Percentiles rank a stretch among this genome's conserved stretches.
phyloP scores from a whole-genome alignment of 2,797 vertebrate genomes.

The Characodon lateralis region DNA sequence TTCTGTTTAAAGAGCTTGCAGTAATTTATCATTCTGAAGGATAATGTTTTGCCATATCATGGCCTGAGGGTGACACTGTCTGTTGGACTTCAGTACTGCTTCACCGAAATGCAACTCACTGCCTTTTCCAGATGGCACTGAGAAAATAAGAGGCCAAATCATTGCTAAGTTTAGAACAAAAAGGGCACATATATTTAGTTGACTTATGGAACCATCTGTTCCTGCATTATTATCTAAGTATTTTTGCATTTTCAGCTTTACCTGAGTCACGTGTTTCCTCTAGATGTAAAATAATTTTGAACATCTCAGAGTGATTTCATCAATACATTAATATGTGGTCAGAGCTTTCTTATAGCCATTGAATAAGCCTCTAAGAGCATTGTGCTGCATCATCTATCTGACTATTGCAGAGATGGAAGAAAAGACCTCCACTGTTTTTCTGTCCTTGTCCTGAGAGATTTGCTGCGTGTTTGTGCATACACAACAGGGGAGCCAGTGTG shows the following conservation, averaged over 20 bases:
- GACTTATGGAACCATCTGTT: background rate
- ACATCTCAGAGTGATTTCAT: conserved; percentile 12
- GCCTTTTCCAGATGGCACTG: conserved; percentile 54
- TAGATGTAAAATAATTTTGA: background rate
- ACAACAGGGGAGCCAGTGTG: conserved; percentile 22
- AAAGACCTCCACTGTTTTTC: conserved; percentile 33
- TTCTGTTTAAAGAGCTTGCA: background rate
- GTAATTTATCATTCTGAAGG: background rate
- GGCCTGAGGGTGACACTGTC: conserved; percentile 60
- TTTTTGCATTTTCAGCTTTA: conserved; percentile 2
- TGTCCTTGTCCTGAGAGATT: conserved; percentile 55
- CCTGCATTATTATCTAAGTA: background rate
- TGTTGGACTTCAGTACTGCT: conserved; percentile 61
- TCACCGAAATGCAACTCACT: conserved; percentile 33
- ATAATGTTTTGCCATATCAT: conserved; percentile 10
- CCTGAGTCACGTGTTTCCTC: background rate
- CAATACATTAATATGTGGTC: conserved; percentile 27
- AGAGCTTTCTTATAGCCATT: conserved; percentile 26
- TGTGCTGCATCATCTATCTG: conserved; percentile 51
- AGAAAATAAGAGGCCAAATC: conserved; percentile 12
- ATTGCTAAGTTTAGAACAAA: background rate
- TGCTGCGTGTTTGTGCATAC: background rate
- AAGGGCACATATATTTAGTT: background rate
- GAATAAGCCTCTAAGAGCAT: conserved; percentile 35
- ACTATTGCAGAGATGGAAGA: conserved; percentile 39